These are phyloP conservation scores for Baccha elongata DNA, from an alignment of 2,888 invertebrate genomes.

Conservation along the genomic window DNA sequence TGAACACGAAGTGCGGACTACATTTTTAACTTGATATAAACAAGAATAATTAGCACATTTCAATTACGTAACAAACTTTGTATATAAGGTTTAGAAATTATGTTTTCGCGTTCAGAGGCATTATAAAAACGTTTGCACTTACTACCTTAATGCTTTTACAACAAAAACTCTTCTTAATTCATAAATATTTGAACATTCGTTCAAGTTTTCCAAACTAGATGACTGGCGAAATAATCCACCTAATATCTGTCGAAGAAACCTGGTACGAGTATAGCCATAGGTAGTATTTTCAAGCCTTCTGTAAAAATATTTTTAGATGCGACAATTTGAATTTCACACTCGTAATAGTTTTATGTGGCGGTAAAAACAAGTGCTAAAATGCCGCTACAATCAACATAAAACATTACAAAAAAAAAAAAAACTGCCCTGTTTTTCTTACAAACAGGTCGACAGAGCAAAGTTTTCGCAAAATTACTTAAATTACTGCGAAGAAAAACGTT, in stretches of 20 bases:
- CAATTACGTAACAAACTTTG: too few relatives aligned
- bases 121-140: too few relatives aligned
- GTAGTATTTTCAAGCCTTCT: constrained; percentile 17
- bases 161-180: too few relatives aligned
- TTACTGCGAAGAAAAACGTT: constrained; percentile 46
- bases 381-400: constrained; percentile 14
- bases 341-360: constrained; percentile 58
- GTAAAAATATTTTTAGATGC: constrained; percentile 46
- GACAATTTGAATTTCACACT: constrained; percentile 66
- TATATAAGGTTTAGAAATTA: too few relatives aligned
- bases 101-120: too few relatives aligned
- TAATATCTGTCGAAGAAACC: background rate
- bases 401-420: constrained; percentile 6
- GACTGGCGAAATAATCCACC: background rate
- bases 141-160: too few relatives aligned
- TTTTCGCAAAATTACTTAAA: constrained; percentile 62
- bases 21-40: too few relatives aligned
- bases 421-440: constrained; percentile 10
- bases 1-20: too few relatives aligned
- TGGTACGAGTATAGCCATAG: too few relatives aligned
- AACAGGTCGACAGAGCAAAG: constrained; percentile 54
- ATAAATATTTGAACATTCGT: too few relatives aligned
- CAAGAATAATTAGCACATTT: too few relatives aligned
- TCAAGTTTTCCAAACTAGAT: background rate
- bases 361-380: constrained; percentile 58